These are phyloP conservation scores for Dicaeum eximium DNA, from an alignment of 2,113 vertebrate species.

Conservation along the genomic window DNA sequence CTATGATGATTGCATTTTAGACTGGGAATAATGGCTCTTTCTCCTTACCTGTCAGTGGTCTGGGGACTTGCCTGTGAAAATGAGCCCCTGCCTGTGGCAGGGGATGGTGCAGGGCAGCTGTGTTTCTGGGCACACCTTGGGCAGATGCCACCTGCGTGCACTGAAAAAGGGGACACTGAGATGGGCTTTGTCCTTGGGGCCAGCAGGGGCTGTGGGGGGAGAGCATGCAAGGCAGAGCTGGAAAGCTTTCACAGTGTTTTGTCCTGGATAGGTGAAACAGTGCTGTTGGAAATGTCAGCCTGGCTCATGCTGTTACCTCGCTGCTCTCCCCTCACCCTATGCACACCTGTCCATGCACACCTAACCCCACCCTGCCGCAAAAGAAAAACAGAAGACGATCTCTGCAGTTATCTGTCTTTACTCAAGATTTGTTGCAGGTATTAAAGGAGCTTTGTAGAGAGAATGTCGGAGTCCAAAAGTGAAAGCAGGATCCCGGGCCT, in stretches of 20 bases:
- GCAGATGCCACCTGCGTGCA: not conserved
- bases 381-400: no score
- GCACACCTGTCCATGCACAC: rapidly evolving
- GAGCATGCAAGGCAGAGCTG: rapidly evolving
- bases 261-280: not conserved
- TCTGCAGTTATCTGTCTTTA: no score
- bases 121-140: not conserved
- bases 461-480: no score
- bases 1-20: not conserved
- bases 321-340: not conserved
- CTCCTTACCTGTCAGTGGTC: not conserved
- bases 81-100: not conserved
- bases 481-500: no score
- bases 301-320: rapidly evolving
- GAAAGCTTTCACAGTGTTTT: not conserved
- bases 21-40: not conserved
- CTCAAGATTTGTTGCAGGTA: no score
- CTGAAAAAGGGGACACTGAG: not conserved
- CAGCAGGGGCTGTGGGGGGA: rapidly evolving
- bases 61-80: not conserved
- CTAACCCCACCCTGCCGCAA: not conserved
- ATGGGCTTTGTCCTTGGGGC: not conserved
- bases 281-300: not conserved
- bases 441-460: no score
- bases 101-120: not conserved